Evolutionary conservation across 2,797 vertebrate species (phyloP).

Genomic region (Fundulus diaphanus): DNA sequence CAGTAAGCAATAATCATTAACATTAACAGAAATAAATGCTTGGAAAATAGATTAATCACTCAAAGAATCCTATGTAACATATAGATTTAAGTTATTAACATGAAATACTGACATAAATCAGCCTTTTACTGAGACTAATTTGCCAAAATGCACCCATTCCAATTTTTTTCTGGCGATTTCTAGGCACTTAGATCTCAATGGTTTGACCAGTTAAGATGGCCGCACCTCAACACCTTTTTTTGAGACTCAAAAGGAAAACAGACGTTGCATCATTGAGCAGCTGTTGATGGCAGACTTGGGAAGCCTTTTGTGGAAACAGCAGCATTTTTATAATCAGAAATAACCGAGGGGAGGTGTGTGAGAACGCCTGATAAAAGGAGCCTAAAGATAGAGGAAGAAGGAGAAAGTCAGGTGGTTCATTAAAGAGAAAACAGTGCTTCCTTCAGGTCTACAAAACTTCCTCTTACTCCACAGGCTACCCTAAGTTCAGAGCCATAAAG

Average conservation of each 20-base stretch:
- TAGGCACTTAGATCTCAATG: neutral
- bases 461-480: constrained; percentile 56
- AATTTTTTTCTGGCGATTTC: neutral
- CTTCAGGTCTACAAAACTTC: constrained; percentile 47
- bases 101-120: neutral
- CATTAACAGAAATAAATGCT: no score
- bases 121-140: neutral
- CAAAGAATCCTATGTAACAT: neutral
- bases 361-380: constrained; percentile 34
- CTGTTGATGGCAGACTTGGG: constrained; percentile 5
- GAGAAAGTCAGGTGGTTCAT: constrained; percentile 25
- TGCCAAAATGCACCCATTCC: neutral
- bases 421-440: constrained; percentile 44
- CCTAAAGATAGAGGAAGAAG: constrained; percentile 32
- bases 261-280: neutral
- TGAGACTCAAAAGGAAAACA: neutral
- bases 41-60: neutral
- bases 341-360: constrained; percentile 28
- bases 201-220: neutral
- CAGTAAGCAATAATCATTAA: no score
- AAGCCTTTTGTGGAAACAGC: constrained; percentile 13
- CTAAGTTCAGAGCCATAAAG: constrained; percentile 53
- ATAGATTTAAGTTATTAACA: neutral
- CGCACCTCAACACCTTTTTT: neutral
- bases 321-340: neutral